Conservation (phyloP, 2,888 invertebrate species). For the Acanthosepion lycidas region DNA sequence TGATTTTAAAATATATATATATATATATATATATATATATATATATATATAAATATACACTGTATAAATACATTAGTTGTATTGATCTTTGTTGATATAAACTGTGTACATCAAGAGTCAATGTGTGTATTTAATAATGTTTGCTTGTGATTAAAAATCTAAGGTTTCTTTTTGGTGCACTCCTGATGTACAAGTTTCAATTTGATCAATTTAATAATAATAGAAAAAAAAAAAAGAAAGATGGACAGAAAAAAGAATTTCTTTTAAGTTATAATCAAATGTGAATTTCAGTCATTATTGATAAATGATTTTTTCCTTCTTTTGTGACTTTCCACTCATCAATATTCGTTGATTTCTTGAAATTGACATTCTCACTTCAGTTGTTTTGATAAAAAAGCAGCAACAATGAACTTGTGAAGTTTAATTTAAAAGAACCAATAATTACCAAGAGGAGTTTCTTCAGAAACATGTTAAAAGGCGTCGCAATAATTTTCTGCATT, state of each 20-base stretch:
- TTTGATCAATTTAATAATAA: not conserved
- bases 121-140: not conserved
- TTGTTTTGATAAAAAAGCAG: not conserved
- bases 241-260: not conserved
- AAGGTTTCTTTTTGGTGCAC: not conserved
- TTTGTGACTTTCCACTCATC: not conserved
- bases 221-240: no score
- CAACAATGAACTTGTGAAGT: not conserved
- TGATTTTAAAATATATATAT: no score
- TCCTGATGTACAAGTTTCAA: slow-evolving; percentile 5
- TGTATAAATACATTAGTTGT: no score
- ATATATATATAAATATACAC: no score
- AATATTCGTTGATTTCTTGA: not conserved
- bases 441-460: not conserved
- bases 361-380: not conserved
- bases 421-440: slow-evolving; percentile 13
- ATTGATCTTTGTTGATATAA: no score
- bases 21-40: no score
- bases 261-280: not conserved
- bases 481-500: not conserved
- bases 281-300: not conserved
- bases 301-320: not conserved
- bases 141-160: not conserved
- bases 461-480: not conserved
- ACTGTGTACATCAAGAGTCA: not conserved